Evolutionary conservation across 2,113 vertebrate genomes (phyloP).

Genomic region (Zosterops japonicus): DNA sequence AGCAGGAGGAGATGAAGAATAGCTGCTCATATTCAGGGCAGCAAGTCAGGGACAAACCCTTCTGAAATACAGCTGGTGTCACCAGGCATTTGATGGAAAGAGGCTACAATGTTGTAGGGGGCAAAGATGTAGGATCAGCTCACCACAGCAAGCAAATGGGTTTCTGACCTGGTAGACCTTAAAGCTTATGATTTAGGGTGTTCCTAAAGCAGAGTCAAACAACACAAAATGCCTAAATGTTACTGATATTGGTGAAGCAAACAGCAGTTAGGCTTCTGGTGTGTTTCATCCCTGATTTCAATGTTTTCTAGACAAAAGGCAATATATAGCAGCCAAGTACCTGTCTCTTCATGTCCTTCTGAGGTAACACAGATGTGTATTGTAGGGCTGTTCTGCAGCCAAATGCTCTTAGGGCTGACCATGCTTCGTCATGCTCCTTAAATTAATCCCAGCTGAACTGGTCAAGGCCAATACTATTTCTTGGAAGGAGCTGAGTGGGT

Average conservation of each 20-base stretch:
- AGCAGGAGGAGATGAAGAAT: not conserved
- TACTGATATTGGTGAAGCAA: not conserved
- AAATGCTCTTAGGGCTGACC: not conserved
- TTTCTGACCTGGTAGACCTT: not conserved
- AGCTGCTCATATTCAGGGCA: not conserved
- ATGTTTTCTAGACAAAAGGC: not conserved
- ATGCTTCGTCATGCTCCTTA: not conserved
- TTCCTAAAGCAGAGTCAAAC: not conserved
- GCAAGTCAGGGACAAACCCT: not conserved
- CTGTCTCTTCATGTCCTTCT: fast-evolving
- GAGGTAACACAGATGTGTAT: not conserved
- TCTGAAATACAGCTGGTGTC: not conserved
- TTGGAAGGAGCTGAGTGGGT: not conserved
- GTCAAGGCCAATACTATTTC: not conserved
- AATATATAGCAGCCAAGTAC: not conserved
- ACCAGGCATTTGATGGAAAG: not conserved
- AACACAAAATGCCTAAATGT: not conserved
- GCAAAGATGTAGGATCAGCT: not conserved
- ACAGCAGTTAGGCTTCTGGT: not conserved
- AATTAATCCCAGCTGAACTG: not conserved
- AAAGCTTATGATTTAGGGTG: not conserved
- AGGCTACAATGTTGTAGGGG: not conserved
- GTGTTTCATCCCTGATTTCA: not conserved
- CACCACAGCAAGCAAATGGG: not conserved
- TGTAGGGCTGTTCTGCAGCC: not conserved